Evolutionary conservation across 2,113 vertebrate species (phyloP).

Genomic region (Triplophysa tibetana): DNA sequence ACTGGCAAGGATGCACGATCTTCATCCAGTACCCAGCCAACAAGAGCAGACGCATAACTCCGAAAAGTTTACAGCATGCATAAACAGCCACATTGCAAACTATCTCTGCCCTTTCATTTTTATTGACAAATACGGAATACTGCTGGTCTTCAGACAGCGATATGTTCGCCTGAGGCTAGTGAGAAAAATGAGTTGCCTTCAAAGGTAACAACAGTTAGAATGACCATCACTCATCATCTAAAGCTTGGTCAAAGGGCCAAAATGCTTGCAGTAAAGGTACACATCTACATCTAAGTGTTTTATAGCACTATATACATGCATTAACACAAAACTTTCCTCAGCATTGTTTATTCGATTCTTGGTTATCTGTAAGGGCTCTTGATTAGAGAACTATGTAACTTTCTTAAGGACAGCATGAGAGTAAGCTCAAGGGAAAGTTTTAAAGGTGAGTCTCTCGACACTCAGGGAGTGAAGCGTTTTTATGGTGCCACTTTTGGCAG

Average conservation of each 20-base stretch:
- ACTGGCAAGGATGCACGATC: constrained; percentile 56
- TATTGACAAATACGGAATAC: constrained; percentile 47
- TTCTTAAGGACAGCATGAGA: not conserved
- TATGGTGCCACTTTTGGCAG: constrained; percentile 58
- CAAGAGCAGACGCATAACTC: constrained; percentile 64
- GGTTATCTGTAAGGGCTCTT: not conserved
- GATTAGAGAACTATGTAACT: not conserved
- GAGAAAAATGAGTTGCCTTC: not conserved
- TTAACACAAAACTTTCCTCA: not conserved
- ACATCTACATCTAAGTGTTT: not conserved
- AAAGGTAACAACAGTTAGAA: not conserved
- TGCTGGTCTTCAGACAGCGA: not conserved
- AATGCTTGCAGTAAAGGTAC: no score
- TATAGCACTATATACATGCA: not conserved
- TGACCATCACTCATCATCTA: not conserved
- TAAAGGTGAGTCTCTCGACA: constrained; percentile 29
- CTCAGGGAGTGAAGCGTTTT: constrained; percentile 47
- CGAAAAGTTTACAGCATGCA: constrained; percentile 71
- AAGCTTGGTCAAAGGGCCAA: not conserved
- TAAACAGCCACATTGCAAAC: constrained; percentile 72
- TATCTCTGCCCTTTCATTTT: constrained; percentile 59
- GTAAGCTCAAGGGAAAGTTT: constrained; percentile 14
- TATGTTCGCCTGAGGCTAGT: not conserved
- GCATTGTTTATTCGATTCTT: no score
- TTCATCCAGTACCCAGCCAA: constrained; percentile 67